Evolutionary conservation across 1,140 invertebrate genomes (phyloP), one percentile per base, ranked within the genome.

Genomic region (Vollenhovia emeryi): DNA sequence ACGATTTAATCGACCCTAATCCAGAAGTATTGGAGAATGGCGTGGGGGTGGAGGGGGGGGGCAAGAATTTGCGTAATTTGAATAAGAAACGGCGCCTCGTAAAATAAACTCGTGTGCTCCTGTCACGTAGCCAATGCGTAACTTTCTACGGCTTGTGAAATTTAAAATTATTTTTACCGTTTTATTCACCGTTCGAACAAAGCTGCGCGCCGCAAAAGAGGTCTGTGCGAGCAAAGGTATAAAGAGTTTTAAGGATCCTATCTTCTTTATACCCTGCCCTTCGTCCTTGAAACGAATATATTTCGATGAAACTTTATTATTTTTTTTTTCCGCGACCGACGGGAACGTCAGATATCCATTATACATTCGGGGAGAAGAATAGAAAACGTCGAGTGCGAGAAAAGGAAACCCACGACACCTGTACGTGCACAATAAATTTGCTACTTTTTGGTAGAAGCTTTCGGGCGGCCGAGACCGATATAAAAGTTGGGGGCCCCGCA

Each of bases 381-480:
- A 57, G 50, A 43, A 43, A 82, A 18, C 8, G 33, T 80, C 33
- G 66, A 82, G 64, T 18, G 64, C 36, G 48, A 30, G 36, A 57
- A 43, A 55, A 48, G 13, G n/a, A 73, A 73, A 71, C 55, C 50
- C 40, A 24, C 2, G 50, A 45, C 78, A 82, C 66, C 66, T 82
- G 66, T 82, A 24, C 24, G 24, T 18, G n/a, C 15, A 71, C 40
- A 82, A 82, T 57, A 82, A 82, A 73, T 82, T 82, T 69, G 66
- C 36, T 57, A 73, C 50, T 82, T 73, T 73, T 59, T 33, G 50
- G 43, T 71, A 80, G 64, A 73, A 45, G 78, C 45, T 68, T 66
- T 48, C 57, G 24, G 43, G 68, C n/a, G n/a, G 24, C 36, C 7
- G 50, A 55, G 78, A 57, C 36, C 50, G 50, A 71, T 55, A 71